Evolutionary conservation across 2,888 invertebrate species (phyloP), one percentile per base, ranked within the genome.

Genomic region (Dryobota labecula): DNA sequence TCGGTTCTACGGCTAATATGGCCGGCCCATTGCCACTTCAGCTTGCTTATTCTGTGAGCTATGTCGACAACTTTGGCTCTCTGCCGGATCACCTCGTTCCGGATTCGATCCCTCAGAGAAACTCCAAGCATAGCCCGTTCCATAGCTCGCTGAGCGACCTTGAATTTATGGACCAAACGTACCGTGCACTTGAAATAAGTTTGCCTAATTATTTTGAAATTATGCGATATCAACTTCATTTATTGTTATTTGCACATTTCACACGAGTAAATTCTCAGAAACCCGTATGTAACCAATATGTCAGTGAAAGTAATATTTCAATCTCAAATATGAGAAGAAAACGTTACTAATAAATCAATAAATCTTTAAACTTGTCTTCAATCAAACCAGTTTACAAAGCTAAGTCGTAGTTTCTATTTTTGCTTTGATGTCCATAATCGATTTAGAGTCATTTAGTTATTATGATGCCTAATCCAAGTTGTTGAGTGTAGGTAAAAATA

Each of bases 301-400:
- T 30, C 65, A 82, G 83, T 73, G 85, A 83, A 83, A 83, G 83
- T 83, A 51, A 82, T 57, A 65, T 69, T 84, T 76, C 65, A 76
- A 82, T 84, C 45, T 51, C 54, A 70, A 63, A 66, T 73, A 49
- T 64, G 53, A n/a, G 66, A 67, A 33, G 65, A 76, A 78, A 76
- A 67, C 53, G 63, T 65, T 63, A 47, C 33, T 66, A 64, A 72
- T 84, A 76, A 72, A 76, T 73, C 73, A 70, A 82, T 84, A 82
- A 82, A 84, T 82, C 69, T 84, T 70, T 49, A 56, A 81, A 60
- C 67, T 68, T 69, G 64, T 71, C 70, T 68, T 56, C 51, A 74
- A 60, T 47, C 56, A 77, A 84, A 83, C 84, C 72, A 58, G 82
- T 82, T 82, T 65, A 53, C 45, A 57, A 45, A 66, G 51, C 49